Conservation (phyloP, 2,888 invertebrate genomes). For the Nomada hirtipes region DNA sequence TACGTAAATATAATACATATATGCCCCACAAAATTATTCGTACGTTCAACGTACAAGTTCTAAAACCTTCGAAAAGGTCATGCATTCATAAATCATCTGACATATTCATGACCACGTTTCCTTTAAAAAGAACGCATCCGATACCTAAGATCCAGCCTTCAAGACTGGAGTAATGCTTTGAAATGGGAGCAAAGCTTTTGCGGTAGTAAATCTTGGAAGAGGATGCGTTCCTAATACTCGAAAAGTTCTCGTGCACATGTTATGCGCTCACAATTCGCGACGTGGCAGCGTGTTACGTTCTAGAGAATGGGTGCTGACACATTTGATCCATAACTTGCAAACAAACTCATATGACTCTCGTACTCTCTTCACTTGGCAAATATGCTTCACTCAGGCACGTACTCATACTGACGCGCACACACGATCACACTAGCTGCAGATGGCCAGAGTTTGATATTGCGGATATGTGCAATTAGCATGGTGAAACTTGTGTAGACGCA, state of each 20-base stretch:
- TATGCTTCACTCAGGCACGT: background rate
- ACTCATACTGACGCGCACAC: background rate
- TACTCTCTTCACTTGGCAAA: conserved; percentile 15
- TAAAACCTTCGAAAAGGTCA: background rate
- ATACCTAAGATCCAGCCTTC: background rate
- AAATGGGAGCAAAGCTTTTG: background rate
- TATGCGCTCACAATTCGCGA: conserved; percentile 3
- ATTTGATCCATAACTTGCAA: conserved; percentile 28
- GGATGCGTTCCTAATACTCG: conserved; percentile 19
- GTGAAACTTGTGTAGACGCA: background rate
- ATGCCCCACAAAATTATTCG: background rate
- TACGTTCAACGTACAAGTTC: background rate
- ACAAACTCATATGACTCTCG: conserved; percentile 10
- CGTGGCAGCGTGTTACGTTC: conserved; percentile 16
- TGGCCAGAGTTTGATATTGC: background rate
- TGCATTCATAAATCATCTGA: too few species aligned
- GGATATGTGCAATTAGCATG: conserved; percentile 11
- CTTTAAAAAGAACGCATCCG: background rate
- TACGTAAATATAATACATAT: background rate
- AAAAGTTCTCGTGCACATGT: too few species aligned
- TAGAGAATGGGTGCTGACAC: background rate
- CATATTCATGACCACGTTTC: background rate
- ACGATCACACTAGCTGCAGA: background rate
- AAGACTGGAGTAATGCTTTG: background rate
- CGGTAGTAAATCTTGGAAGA: background rate